Evolutionary conservation across 2,797 vertebrate genomes (phyloP), one percentile per base, ranked within the genome.

Genomic region (Catharus ustulatus): DNA sequence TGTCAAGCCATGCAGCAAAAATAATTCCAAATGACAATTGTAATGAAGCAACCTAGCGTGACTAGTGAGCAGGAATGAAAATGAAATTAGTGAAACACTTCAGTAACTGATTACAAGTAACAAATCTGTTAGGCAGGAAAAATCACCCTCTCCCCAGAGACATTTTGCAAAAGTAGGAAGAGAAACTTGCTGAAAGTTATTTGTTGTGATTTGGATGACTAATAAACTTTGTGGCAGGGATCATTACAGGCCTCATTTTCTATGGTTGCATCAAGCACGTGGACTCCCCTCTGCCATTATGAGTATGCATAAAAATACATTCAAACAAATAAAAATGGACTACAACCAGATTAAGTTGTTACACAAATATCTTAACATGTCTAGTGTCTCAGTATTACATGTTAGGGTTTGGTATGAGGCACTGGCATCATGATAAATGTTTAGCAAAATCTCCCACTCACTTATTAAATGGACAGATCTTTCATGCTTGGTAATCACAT

Each of bases 21-120:
- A 78, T 91, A 96, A 90, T 94, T 81, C 76, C 46, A 54, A 89
- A 78, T 93, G 61, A 85, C 93, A 92, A 76, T 66, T 59, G 89
- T 93, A 91, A 62, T 93, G 84, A 91, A 94, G 94, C 91, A 86
- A 94, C 94, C 62, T 34, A 32, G 22, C 3, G 7, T 83, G 76
- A 81, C 75, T 32, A 51, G 68, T 55, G 82, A 89, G 52, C 2
- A 3, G 64, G 38, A 45, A 13, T 55, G 66, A 81, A 84, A 94
- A 91, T 78, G 30, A 87, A 91, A 91, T 88, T 80, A 94, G 23
- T 61, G 72, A 85, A 85, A 81, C 21, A 51, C 75, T 93, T 93
- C 84, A 87, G 51, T 89, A 89, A 88, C 54, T 69, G 62, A 86
- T 84, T 94, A 80, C 64, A 93, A 87, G 32, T 66, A 81, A 84